phyloP scores from a whole-genome alignment of 1,140 invertebrate genomes.

The Papilio dardanus region DNA sequence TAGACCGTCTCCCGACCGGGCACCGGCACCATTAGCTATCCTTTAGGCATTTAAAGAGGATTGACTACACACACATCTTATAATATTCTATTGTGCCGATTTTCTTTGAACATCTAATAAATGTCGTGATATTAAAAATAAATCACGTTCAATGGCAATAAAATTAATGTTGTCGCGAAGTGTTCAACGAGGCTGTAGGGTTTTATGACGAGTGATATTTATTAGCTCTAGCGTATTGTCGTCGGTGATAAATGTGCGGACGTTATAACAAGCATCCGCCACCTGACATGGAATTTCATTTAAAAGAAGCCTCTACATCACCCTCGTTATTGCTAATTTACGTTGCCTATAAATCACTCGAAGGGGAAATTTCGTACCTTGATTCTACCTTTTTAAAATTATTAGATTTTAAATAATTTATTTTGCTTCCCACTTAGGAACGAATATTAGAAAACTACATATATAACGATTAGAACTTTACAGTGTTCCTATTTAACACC shows the following conservation, averaged over 20 bases:
- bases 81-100: too few relatives aligned
- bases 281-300: conserved; percentile 66
- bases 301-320: conserved; percentile 51
- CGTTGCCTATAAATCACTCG: conserved; percentile 51
- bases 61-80: too few relatives aligned
- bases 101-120: too few relatives aligned
- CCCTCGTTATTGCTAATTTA: conserved; percentile 55
- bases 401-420: not conserved
- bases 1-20: too few relatives aligned
- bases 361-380: conserved; percentile 48
- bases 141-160: conserved; percentile 27
- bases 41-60: too few relatives aligned
- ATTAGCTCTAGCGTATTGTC: conserved; percentile 38
- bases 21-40: too few relatives aligned
- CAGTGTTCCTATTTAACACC: too few relatives aligned
- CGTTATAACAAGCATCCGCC: conserved; percentile 49
- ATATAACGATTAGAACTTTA: too few relatives aligned
- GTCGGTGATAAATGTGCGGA: conserved; percentile 52
- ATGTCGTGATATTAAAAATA: too few relatives aligned
- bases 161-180: conserved; percentile 31
- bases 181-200: conserved; percentile 32
- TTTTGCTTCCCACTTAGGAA: not conserved
- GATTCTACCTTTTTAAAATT: conserved; percentile 43
- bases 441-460: not conserved
- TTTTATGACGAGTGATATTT: conserved; percentile 37